Percentiles rank a stretch among this genome's conserved stretches.
Conservation (phyloP, 92 coral and sea anemone genomes). For the Porites rus region DNA sequence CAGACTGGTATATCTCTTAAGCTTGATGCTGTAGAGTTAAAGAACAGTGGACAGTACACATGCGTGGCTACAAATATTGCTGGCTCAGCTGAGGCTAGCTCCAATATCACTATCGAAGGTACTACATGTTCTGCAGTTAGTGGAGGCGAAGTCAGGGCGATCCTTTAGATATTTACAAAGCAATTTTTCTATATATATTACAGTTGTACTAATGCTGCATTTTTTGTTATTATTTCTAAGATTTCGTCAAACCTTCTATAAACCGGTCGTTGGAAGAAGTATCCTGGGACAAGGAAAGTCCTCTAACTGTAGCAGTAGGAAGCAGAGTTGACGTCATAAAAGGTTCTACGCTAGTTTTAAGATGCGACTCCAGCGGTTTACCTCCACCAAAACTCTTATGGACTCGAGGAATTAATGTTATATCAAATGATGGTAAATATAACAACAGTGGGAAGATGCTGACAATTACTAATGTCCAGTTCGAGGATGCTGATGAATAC, state of each 20-base stretch:
- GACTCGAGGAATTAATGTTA: conserved; percentile 60
- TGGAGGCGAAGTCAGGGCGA: too few relatives aligned
- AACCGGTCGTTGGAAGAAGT: conserved; percentile 36
- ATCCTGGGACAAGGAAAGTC: conserved; percentile 42
- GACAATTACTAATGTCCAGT: conserved; percentile 52
- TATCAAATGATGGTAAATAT: conserved; percentile 26
- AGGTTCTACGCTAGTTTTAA: conserved; percentile 69
- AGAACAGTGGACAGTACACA: conserved; percentile 58
- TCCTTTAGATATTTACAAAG: neutral
- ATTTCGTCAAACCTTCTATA: conserved; percentile 65
- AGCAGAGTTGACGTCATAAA: conserved; percentile 65
- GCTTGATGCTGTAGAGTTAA: conserved; percentile 21
- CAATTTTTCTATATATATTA: neutral
- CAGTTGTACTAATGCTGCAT: neutral
- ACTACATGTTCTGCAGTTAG: neutral
- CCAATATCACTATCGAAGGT: conserved; percentile 57
- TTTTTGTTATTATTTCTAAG: conserved; percentile 24
- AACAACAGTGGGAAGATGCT: conserved; percentile 46
- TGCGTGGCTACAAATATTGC: conserved; percentile 73
- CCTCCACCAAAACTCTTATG: conserved; percentile 76
- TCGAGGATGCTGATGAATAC: conserved; percentile 68
- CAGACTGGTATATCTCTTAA: conserved; percentile 36
- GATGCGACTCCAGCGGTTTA: conserved; percentile 73
- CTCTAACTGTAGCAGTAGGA: conserved; percentile 67
- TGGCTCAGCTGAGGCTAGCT: conserved; percentile 62